These are phyloP conservation scores for Zosterops hypoxanthus DNA, from an alignment of 2,113 vertebrate species.

Conservation along the genomic window DNA sequence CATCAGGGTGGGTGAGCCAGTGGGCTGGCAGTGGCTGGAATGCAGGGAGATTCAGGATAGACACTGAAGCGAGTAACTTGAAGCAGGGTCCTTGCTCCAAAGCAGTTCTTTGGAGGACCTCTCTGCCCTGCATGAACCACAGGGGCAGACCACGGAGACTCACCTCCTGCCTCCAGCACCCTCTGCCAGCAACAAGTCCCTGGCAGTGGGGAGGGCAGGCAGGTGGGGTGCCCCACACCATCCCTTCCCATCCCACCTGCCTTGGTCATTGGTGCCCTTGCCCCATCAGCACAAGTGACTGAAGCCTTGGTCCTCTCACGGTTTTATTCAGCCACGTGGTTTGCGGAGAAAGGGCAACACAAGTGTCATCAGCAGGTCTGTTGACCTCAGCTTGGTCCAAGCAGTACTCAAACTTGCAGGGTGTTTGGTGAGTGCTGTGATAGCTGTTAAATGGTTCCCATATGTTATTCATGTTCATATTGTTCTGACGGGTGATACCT, in stretches of 20 bases:
- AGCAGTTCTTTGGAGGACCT: background rate
- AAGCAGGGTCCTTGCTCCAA: fast-evolving
- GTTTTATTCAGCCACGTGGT: background rate
- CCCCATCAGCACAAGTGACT: background rate
- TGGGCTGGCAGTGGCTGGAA: background rate
- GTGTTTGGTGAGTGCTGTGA: background rate
- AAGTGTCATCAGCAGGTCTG: background rate
- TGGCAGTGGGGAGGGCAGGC: background rate
- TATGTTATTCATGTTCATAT: background rate
- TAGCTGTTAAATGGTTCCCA: background rate
- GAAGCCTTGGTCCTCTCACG: background rate
- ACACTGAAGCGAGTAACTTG: background rate
- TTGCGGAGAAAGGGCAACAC: background rate
- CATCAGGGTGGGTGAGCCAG: fast-evolving
- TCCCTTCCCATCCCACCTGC: background rate
- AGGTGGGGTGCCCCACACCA: background rate
- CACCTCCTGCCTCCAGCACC: background rate
- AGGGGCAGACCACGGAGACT: background rate
- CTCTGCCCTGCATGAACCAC: background rate
- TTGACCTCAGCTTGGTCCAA: background rate
- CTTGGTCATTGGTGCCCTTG: background rate
- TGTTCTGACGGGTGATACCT: background rate
- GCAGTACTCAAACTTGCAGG: background rate
- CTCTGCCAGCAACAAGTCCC: background rate
- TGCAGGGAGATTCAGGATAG: background rate